Percentiles rank a stretch among this genome's conserved stretches.
Conservation (phyloP, 35 echinoderm and acorn worm genomes). For the Lytechinus pictus region DNA sequence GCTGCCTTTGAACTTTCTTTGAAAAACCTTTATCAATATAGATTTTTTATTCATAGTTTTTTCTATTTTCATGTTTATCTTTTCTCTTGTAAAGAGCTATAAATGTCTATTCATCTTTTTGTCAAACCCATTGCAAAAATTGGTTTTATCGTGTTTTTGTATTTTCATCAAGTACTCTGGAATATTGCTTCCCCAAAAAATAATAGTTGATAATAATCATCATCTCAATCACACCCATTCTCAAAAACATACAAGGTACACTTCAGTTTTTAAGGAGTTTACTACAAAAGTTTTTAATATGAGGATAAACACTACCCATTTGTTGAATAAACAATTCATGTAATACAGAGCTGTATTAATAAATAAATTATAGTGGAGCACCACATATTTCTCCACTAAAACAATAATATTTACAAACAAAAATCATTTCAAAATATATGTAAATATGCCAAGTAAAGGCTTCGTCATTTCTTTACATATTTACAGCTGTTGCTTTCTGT, state of each 20-base stretch:
- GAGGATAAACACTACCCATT: not conserved
- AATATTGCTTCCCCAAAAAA: too few relatives aligned
- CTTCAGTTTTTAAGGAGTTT: not conserved
- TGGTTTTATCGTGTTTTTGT: too few relatives aligned
- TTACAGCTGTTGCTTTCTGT: not conserved
- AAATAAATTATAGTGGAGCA: slow-evolving; percentile 40
- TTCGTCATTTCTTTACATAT: not conserved
- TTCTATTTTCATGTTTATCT: too few relatives aligned
- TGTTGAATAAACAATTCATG: not conserved
- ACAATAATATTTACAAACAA: slow-evolving; percentile 18
- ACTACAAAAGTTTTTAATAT: not conserved
- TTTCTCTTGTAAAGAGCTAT: too few relatives aligned
- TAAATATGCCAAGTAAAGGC: slow-evolving; percentile 3
- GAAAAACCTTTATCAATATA: too few relatives aligned
- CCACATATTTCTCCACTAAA: slow-evolving; percentile 33
- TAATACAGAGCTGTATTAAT: slow-evolving; percentile 24
- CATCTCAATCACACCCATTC: not conserved
- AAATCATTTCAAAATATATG: not conserved
- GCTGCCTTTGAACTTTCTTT: too few relatives aligned
- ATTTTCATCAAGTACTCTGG: too few relatives aligned
- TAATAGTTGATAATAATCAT: too few relatives aligned
- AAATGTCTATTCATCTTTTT: too few relatives aligned
- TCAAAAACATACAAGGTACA: too few relatives aligned
- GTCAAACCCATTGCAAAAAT: too few relatives aligned
- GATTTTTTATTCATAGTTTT: too few relatives aligned